These are phyloP conservation scores for Tichodroma muraria DNA, from an alignment of 2,113 vertebrate genomes.

Conservation along the genomic window DNA sequence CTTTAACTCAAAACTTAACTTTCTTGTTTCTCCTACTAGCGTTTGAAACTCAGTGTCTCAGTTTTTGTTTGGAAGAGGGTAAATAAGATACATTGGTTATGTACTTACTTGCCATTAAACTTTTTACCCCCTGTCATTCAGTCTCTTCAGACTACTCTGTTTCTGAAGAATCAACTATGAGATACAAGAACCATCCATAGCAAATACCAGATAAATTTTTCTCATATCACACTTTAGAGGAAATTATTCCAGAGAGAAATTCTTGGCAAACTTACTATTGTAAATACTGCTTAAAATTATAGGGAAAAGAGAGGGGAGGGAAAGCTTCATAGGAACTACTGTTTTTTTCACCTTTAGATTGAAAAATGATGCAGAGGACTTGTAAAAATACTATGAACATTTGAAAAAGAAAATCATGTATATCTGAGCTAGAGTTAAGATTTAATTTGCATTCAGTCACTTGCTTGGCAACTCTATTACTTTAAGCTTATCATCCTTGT, in stretches of 20 bases:
- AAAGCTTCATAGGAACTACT: background rate
- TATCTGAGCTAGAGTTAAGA: background rate
- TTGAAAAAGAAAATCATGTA: background rate
- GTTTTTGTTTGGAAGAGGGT: background rate
- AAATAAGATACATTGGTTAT: background rate
- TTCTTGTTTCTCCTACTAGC: background rate
- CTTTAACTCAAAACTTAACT: background rate
- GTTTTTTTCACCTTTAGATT: background rate
- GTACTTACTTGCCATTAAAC: background rate
- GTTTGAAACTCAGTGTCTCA: background rate
- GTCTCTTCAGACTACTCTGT: background rate
- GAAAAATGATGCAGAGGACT: background rate
- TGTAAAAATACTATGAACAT: background rate
- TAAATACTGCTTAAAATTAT: background rate
- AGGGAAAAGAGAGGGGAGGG: background rate
- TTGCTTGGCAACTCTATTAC: background rate
- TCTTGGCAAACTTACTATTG: background rate
- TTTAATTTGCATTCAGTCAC: background rate
- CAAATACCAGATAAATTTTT: background rate
- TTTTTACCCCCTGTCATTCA: background rate
- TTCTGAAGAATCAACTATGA: background rate
- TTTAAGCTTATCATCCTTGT: background rate
- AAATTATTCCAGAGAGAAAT: background rate
- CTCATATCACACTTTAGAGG: background rate
- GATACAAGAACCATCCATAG: background rate